Evolutionary conservation across 1,140 invertebrate genomes (phyloP).

Genomic region (Drosophila mojavensis): DNA sequence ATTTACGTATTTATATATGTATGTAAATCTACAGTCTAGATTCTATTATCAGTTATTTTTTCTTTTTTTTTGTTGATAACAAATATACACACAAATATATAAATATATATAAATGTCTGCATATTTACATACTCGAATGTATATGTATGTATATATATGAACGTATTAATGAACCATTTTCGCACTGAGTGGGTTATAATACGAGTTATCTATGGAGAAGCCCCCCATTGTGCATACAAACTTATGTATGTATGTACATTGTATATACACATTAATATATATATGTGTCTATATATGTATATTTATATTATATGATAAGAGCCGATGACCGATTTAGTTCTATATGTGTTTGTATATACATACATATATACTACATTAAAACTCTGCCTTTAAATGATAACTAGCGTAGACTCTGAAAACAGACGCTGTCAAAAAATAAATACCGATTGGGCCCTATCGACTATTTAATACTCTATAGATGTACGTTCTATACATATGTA

Average conservation of each 20-base stretch:
- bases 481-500: too few relatives aligned
- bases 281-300: neutral
- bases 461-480: too few relatives aligned
- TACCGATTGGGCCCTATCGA: neutral
- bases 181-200: constrained; percentile 49
- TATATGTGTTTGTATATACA: constrained; percentile 25
- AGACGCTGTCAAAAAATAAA: constrained; percentile 42
- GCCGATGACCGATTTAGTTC: constrained; percentile 71
- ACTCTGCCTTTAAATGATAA: constrained; percentile 44
- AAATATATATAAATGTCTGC: neutral
- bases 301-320: constrained; percentile 48
- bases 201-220: constrained; percentile 34
- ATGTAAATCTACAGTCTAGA: constrained; percentile 28
- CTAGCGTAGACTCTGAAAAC: constrained; percentile 55
- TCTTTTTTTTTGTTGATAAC: constrained; percentile 44
- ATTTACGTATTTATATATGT: constrained; percentile 14
- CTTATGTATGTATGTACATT: neutral
- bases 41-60: constrained; percentile 43
- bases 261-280: neutral
- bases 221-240: constrained; percentile 20
- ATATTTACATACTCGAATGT: constrained; percentile 1
- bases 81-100: neutral
- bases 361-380: neutral
- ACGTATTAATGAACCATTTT: constrained; percentile 70
- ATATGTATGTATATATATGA: constrained; percentile 14